Conservation (phyloP, 2,888 invertebrate genomes). For the Agriopis leucophaearia region DNA sequence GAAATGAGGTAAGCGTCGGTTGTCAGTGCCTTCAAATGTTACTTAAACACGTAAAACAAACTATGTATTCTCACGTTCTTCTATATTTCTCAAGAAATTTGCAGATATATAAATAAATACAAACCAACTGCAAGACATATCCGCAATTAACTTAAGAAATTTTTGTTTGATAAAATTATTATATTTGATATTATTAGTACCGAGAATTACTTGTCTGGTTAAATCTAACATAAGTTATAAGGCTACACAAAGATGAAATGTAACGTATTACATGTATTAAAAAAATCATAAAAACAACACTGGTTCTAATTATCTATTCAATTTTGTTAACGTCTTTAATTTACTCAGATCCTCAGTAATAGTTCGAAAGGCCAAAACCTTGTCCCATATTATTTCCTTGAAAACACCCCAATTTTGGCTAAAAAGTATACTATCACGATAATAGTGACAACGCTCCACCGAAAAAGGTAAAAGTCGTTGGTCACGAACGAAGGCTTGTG, state of each 20-base stretch:
- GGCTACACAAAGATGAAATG: too few species aligned
- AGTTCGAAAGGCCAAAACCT: not conserved
- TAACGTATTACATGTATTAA: too few species aligned
- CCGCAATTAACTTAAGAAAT: too few species aligned
- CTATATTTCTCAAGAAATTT: not conserved
- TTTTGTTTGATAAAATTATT: too few species aligned
- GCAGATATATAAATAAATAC: not conserved
- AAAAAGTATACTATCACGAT: constrained; percentile 26
- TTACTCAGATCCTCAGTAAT: not conserved
- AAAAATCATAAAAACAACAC: too few species aligned
- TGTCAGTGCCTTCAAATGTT: not conserved
- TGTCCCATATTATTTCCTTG: not conserved
- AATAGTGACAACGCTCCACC: constrained; percentile 30
- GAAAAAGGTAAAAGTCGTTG: constrained; percentile 38
- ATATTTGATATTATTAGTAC: too few species aligned
- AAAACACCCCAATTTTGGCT: constrained; percentile 11
- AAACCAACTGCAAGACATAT: not conserved
- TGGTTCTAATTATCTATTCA: too few species aligned
- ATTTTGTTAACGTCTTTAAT: not conserved
- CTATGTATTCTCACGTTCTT: not conserved
- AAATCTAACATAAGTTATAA: too few species aligned
- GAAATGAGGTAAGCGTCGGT: constrained; percentile 14
- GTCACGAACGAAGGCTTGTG: constrained; percentile 36
- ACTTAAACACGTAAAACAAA: not conserved
- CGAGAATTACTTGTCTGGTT: too few species aligned